Evolutionary conservation across 2,797 vertebrate genomes (phyloP), one percentile per base, ranked within the genome.

Genomic region (Siniperca scherzeri): DNA sequence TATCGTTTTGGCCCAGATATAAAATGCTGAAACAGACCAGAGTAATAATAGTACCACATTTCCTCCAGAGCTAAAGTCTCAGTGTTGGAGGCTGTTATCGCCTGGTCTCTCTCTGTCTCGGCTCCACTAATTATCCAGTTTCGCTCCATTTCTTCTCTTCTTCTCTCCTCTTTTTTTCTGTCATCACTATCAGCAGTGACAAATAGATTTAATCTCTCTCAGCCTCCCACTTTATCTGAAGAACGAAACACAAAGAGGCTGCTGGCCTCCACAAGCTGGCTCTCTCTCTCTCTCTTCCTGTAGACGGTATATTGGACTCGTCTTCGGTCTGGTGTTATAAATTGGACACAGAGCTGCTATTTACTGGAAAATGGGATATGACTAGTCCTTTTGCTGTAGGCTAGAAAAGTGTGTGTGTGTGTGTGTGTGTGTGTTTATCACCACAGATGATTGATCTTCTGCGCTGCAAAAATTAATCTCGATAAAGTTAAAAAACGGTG

Each of bases 201-300:
- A 84, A 82, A 89, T 80, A 70, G 82, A 48, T 89, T 84, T 87
- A 80, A 89, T 89, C 79, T 86, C 70, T 25, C 56, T 22, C 55
- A 67, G 73, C 50, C 46, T 75, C 70, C 79, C 19, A 73, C 71
- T 81, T 56, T 65, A 74, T 78, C 70, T 3, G 33, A 52, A 17
- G 33, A 68, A 22, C 17, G 7, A 19, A 73, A 50, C 42, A 13
- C 57, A 86, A 62, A 78, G 81, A 74, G 75, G 66, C 79, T 74
- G 74, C 70, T 69, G 62, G 74, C 53, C n/a, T 11, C 27, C 57
- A 19, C 13, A 14, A 0, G 21, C 71, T 12, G 7, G 19, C 27
- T 59, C 13, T 44, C 10, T 19, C 25, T 22, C 56, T n/a, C 61
- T 44, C 10, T 30, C 25, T 22, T 48, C 19, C 61, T 30, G 7